A percentile compares a stretch with the other conserved stretches of the same genome.
phyloP scores from a whole-genome alignment of 2,797 vertebrate species.

The Platalea minor region DNA sequence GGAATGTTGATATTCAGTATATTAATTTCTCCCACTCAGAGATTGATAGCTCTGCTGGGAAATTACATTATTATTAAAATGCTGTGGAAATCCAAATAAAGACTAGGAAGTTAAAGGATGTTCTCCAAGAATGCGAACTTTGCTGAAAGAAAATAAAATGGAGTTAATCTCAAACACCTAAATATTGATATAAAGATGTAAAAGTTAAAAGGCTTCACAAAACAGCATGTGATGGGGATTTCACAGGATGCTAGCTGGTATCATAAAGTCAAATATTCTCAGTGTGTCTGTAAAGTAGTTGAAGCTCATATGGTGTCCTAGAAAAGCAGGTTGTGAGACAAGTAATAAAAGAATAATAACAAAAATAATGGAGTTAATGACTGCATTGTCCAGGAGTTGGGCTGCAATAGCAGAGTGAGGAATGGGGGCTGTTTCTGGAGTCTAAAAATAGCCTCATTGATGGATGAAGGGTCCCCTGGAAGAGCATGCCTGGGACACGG shows the following conservation, averaged over 20 bases:
- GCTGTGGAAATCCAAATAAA: not conserved
- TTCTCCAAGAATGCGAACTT: not conserved
- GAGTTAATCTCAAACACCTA: not conserved
- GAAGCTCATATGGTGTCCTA: not conserved
- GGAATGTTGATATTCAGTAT: not conserved
- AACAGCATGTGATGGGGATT: rapidly evolving
- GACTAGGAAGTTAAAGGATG: not conserved
- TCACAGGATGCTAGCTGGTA: not conserved
- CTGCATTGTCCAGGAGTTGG: rapidly evolving
- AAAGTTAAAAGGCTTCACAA: not conserved
- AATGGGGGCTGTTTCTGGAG: not conserved
- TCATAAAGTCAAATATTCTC: not conserved
- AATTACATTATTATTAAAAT: constrained; percentile 8
- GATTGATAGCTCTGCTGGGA: not conserved
- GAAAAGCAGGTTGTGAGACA: not conserved
- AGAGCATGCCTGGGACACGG: not conserved
- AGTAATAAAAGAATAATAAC: not conserved
- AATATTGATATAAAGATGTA: not conserved
- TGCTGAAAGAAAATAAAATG: not conserved
- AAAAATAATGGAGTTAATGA: not conserved
- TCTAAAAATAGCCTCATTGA: rapidly evolving
- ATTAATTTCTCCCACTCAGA: not conserved
- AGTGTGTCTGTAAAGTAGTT: not conserved
- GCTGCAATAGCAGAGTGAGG: not conserved
- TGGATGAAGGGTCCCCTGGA: not conserved